Evolutionary conservation across 2,888 invertebrate genomes (phyloP).

Genomic region (Kuschelorhynchus macadamiae): DNA sequence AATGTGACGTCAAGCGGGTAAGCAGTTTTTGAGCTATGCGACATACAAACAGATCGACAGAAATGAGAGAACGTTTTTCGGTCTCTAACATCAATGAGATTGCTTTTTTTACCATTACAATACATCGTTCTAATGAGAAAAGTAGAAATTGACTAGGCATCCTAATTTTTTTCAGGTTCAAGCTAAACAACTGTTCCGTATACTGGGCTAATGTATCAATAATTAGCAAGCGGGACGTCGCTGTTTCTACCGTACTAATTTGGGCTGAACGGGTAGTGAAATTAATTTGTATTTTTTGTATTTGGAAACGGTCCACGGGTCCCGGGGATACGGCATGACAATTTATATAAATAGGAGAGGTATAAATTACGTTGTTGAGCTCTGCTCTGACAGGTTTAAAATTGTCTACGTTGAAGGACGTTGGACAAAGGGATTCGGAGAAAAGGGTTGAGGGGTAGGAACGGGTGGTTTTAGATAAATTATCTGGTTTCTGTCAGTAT

Average conservation of each 20-base stretch:
- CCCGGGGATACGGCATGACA: conserved; percentile 22
- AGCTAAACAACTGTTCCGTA: too few species aligned
- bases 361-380: conserved; percentile 43
- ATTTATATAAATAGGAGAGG: conserved; percentile 45
- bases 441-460: not conserved
- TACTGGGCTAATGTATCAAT: too few species aligned
- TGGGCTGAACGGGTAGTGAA: conserved; percentile 8
- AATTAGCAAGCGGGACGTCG: conserved; percentile 17
- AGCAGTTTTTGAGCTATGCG: too few species aligned
- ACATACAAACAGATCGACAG: too few species aligned
- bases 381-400: conserved; percentile 44
- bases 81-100: too few species aligned
- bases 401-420: conserved; percentile 38
- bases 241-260: not conserved
- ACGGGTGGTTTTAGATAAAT: conserved; percentile 4
- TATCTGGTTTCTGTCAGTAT: conserved; percentile 7
- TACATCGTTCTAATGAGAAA: too few species aligned
- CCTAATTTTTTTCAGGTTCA: too few species aligned
- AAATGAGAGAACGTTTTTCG: too few species aligned
- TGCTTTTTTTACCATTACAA: too few species aligned
- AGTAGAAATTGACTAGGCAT: too few species aligned
- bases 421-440: conserved; percentile 21
- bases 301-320: conserved; percentile 15
- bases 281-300: conserved; percentile 28
- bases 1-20: too few species aligned